These are phyloP conservation scores for Mystacides longicornis DNA, from an alignment of 2,888 invertebrate genomes.

Conservation along the genomic window DNA sequence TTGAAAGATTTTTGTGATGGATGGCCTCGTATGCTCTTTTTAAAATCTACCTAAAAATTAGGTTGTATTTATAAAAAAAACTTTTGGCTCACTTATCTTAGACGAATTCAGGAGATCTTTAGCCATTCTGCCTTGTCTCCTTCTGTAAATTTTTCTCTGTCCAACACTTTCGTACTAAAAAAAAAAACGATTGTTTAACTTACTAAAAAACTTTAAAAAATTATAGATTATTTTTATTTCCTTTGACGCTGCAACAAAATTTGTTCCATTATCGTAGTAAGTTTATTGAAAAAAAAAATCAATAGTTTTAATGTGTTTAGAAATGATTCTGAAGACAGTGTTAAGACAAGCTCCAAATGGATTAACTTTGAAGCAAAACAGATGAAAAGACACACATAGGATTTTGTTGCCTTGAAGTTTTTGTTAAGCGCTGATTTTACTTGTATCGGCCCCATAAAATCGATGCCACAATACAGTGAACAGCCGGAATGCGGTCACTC, in stretches of 20 bases:
- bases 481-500: neutral
- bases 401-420: neutral
- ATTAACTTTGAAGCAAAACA: neutral
- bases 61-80: too few relatives aligned
- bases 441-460: neutral
- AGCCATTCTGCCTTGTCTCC: too few relatives aligned
- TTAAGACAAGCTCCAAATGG: neutral
- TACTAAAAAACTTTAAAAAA: too few relatives aligned
- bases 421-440: neutral
- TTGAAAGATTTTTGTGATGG: too few relatives aligned
- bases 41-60: too few relatives aligned
- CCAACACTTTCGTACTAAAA: too few relatives aligned
- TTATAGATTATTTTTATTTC: too few relatives aligned
- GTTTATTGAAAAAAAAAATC: neutral
- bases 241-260: neutral
- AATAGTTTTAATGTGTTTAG: neutral
- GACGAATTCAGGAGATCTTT: too few relatives aligned
- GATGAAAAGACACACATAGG: neutral
- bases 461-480: neutral
- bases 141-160: too few relatives aligned
- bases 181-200: too few relatives aligned
- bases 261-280: neutral
- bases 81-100: too few relatives aligned
- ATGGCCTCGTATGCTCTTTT: too few relatives aligned
- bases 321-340: neutral